phyloP scores from a whole-genome alignment of 2,888 invertebrate genomes.

The Ctena decussata region DNA sequence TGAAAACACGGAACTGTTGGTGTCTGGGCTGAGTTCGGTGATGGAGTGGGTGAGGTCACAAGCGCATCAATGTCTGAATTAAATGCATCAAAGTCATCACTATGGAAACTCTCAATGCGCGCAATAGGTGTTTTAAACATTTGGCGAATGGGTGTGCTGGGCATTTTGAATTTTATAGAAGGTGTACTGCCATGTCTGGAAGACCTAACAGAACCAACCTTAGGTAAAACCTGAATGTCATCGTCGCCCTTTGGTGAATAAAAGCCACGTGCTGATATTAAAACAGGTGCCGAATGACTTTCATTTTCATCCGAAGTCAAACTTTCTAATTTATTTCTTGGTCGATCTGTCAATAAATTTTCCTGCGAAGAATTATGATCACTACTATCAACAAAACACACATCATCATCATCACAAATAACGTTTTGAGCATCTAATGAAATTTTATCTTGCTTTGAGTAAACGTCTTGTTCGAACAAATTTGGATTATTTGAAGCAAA shows the following conservation, averaged over 20 bases:
- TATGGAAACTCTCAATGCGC: slow-evolving; percentile 84
- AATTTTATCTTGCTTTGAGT: slow-evolving; percentile 66
- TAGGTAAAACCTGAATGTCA: slow-evolving; percentile 50
- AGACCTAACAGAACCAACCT: slow-evolving; percentile 50
- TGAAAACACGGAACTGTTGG: slow-evolving; percentile 83
- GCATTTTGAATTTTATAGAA: slow-evolving; percentile 73
- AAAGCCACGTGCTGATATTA: slow-evolving; percentile 54
- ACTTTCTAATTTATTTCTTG: slow-evolving; percentile 45
- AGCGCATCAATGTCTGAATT: slow-evolving; percentile 70
- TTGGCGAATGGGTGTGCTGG: slow-evolving; percentile 80
- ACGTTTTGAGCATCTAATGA: slow-evolving; percentile 61
- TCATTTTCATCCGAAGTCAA: slow-evolving; percentile 58
- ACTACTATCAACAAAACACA: slow-evolving; percentile 63
- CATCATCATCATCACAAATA: slow-evolving; percentile 61
- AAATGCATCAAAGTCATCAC: slow-evolving; percentile 82
- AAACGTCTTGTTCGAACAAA: slow-evolving; percentile 56
- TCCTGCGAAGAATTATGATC: slow-evolving; percentile 67
- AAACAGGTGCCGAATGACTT: slow-evolving; percentile 59
- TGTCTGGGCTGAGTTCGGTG: slow-evolving; percentile 77
- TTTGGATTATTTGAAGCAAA: slow-evolving; percentile 23
- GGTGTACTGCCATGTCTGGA: slow-evolving; percentile 63
- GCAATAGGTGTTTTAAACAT: slow-evolving; percentile 82
- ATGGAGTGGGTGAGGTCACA: slow-evolving; percentile 67
- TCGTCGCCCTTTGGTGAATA: slow-evolving; percentile 39
- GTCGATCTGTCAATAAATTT: slow-evolving; percentile 38